Evolutionary conservation across 2,797 vertebrate genomes (phyloP).

Genomic region (Malacoraja senta): DNA sequence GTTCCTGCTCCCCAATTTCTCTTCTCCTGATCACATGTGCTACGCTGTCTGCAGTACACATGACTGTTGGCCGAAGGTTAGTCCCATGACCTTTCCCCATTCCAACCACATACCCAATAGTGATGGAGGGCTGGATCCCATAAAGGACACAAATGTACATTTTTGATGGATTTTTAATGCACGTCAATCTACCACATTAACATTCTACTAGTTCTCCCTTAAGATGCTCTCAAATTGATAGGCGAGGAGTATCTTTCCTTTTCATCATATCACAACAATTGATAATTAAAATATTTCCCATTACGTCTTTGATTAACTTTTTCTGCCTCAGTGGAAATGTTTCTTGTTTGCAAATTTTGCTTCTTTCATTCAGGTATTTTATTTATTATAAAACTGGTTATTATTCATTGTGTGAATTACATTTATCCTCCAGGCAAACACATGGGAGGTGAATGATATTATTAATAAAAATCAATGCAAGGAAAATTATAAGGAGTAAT

Average conservation of each 20-base stretch:
- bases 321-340: not conserved
- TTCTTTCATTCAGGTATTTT: not conserved
- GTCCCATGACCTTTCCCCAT: no score
- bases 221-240: no score
- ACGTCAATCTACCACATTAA: no score
- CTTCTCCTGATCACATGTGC: no score
- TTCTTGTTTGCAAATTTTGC: not conserved
- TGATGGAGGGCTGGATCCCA: no score
- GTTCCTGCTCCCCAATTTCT: no score
- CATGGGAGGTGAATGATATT: not conserved
- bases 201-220: no score
- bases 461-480: not conserved
- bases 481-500: not conserved
- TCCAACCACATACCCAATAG: no score
- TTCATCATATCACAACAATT: not conserved
- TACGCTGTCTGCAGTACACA: no score
- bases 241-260: not conserved
- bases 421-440: not conserved
- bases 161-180: no score
- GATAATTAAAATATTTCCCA: not conserved
- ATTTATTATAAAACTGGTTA: not conserved
- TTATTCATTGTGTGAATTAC: not conserved
- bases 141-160: no score
- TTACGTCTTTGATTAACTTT: not conserved
- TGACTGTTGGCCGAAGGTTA: no score